These are phyloP conservation scores for Ictalurus punctatus DNA, from an alignment of 2,113 vertebrate species.

Conservation along the genomic window DNA sequence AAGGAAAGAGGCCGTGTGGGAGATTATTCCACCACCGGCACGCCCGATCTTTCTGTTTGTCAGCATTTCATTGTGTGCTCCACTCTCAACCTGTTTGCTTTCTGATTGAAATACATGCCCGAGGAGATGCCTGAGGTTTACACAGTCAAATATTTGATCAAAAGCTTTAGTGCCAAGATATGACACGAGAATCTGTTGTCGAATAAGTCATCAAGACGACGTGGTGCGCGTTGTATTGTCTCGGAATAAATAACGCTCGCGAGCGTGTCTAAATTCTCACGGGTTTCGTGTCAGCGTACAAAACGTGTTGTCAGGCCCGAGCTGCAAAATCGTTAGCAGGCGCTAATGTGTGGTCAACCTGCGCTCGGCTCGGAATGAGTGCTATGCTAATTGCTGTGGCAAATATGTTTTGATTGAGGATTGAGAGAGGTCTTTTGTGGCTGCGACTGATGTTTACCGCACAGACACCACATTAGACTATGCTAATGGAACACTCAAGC, in stretches of 20 bases:
- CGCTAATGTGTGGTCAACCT: conserved; percentile 20
- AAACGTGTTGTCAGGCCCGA: not conserved
- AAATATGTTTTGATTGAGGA: conserved; percentile 48
- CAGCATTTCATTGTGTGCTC: conserved; percentile 39
- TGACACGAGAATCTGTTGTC: not conserved
- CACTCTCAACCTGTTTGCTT: conserved; percentile 27
- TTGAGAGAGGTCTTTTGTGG: conserved; percentile 49
- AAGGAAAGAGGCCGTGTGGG: conserved; percentile 29
- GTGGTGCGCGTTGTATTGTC: not conserved
- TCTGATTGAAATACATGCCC: conserved; percentile 30
- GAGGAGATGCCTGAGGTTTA: conserved; percentile 27
- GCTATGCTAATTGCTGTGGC: conserved; percentile 38
- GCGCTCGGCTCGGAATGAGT: conserved; percentile 20
- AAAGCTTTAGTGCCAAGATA: conserved; percentile 5
- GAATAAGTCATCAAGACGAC: not conserved
- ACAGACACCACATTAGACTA: conserved; percentile 39
- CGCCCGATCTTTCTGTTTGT: conserved; percentile 40
- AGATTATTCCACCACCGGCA: conserved; percentile 43
- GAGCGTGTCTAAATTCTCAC: not conserved
- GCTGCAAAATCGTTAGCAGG: not conserved
- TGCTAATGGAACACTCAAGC: conserved; percentile 46
- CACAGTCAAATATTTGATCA: conserved; percentile 11
- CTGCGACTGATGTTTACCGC: conserved; percentile 48
- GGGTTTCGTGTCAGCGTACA: not conserved
- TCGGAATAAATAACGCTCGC: not conserved